Evolutionary conservation across 2,888 invertebrate species (phyloP), one percentile per base, ranked within the genome.

Genomic region (Cheilosia urbana): DNA sequence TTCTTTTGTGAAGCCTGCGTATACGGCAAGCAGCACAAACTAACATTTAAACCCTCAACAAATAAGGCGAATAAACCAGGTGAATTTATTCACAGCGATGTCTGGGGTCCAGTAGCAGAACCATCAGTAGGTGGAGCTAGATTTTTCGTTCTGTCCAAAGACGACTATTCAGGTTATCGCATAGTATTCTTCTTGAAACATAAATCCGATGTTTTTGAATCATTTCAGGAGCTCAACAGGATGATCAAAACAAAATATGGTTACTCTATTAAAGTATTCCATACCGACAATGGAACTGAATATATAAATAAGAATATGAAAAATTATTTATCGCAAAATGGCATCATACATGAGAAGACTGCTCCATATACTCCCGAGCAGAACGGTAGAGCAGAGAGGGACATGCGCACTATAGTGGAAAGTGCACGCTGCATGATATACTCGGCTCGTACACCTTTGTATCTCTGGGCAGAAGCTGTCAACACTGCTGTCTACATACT

Each of bases 391-490:
- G 81, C 90, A 91, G 90, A 91, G 71, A 77, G 90, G 7, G 89
- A 90, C 65, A 91, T 88, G 73, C 83, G 89, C 62, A 90, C 89
- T 58, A 80, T 90, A 15, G 88, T 90, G 1, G 90, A 91, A 85
- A 87, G 88, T 27, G 89, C 89, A 7, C 78, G 89, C 15, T 73
- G 87, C 6, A 81, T 85, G 75, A 17, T 85, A 19, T 58, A 80
- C 63, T 4, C 81, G 4, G 75, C 73, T 77, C 88, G 87, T 0
- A 30, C 89, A 9, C 34, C 76, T 17, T 71, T 87, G 45, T 72
- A 82, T 7, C 81, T 90, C 11, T 91, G 90, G 91, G 90, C 90
- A 21, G 91, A 91, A 87, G 91, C 91, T 1, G 89, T 90, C 0
- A 88, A 89, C 11, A 89, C 89, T 73, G 90, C 90, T 5, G 88